phyloP scores from a whole-genome alignment of 2,888 invertebrate species.

The Dasysyrphus tricinctus region DNA sequence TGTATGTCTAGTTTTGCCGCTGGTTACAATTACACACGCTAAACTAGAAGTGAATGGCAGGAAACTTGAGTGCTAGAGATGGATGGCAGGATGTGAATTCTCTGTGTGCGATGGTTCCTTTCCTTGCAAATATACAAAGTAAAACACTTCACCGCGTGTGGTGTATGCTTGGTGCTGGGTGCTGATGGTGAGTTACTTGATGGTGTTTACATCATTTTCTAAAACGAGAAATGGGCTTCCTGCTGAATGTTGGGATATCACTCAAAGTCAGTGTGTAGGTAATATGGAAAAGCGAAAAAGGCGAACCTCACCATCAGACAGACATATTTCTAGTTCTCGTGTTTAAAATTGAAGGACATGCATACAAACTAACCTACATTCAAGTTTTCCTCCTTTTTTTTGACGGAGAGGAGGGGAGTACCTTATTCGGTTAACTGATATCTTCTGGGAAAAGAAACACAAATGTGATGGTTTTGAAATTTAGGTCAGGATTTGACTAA shows the following conservation, averaged over 20 bases:
- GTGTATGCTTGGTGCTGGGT: too few relatives aligned
- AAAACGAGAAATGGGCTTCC: conserved; percentile 60
- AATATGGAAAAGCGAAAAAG: conserved; percentile 64
- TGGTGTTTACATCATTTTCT: conserved; percentile 51
- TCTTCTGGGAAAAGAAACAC: not conserved
- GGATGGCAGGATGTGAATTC: conserved; percentile 52
- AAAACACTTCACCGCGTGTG: conserved; percentile 40
- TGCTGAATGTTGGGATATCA: conserved; percentile 66
- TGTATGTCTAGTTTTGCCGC: conserved; percentile 42
- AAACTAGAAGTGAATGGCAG: conserved; percentile 53
- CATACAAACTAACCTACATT: conserved; percentile 50
- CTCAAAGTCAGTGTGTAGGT: conserved; percentile 64
- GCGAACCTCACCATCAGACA: conserved; percentile 42
- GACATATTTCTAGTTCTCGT: conserved; percentile 20
- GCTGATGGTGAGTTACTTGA: conserved; percentile 14
- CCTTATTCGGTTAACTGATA: too few relatives aligned
- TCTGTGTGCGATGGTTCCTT: conserved; percentile 43
- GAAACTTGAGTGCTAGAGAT: conserved; percentile 56
- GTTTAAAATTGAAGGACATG: conserved; percentile 40
- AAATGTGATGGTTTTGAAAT: conserved; percentile 20
- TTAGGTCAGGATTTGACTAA: conserved; percentile 49
- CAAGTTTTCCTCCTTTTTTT: not conserved
- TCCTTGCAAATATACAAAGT: conserved; percentile 8
- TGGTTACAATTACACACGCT: conserved; percentile 71
- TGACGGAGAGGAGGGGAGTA: too few relatives aligned